Evolutionary conservation across 2,113 vertebrate species (phyloP).

Genomic region (Egretta garzetta): DNA sequence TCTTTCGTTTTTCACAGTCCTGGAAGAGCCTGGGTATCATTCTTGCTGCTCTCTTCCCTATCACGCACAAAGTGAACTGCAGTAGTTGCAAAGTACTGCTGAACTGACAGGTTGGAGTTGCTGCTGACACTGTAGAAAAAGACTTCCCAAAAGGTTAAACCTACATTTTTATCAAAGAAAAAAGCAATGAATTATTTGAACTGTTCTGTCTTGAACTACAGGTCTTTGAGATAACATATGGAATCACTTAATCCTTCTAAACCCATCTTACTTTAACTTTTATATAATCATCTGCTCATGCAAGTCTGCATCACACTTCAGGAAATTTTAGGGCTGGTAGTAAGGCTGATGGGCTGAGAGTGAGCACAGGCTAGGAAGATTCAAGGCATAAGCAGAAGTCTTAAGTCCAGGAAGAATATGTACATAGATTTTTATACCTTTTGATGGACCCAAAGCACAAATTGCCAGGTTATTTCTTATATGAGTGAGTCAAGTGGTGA

Average conservation of each 20-base stretch:
- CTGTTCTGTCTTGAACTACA: constrained; percentile 72
- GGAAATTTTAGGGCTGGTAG: constrained; percentile 19
- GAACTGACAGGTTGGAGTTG: constrained; percentile 72
- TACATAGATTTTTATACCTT: not conserved
- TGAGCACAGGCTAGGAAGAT: constrained; percentile 24
- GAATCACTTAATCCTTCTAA: constrained; percentile 75
- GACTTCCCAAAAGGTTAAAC: constrained; percentile 71
- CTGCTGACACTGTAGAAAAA: constrained; percentile 72
- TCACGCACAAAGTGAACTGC: constrained; percentile 50
- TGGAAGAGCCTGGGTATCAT: constrained; percentile 17
- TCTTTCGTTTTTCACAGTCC: constrained; percentile 35
- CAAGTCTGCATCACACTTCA: constrained; percentile 53
- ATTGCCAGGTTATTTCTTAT: constrained; percentile 20
- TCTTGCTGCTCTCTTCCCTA: constrained; percentile 42
- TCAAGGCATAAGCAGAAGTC: constrained; percentile 20
- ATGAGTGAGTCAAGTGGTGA: constrained; percentile 19
- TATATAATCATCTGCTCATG: constrained; percentile 67
- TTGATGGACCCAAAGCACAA: not conserved
- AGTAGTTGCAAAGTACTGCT: constrained; percentile 70
- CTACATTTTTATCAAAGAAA: constrained; percentile 74
- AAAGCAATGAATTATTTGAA: constrained; percentile 72
- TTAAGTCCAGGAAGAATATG: not conserved
- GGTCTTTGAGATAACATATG: constrained; percentile 63
- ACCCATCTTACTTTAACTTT: constrained; percentile 69
- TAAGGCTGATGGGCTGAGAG: constrained; percentile 28